phyloP scores from a whole-genome alignment of 2,113 vertebrate species.

The Vulpes ferrilata region DNA sequence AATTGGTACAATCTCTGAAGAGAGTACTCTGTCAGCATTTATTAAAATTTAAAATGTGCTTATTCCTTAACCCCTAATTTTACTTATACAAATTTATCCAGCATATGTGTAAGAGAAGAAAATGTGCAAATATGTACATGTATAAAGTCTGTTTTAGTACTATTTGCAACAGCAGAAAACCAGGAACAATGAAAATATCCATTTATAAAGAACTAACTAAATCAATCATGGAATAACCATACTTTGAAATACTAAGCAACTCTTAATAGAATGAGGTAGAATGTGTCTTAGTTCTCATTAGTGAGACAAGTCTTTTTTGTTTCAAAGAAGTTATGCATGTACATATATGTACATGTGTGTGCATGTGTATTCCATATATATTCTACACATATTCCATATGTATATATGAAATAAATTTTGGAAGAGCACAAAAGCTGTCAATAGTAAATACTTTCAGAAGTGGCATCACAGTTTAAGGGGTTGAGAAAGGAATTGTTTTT shows the following conservation, averaged over 20 bases:
- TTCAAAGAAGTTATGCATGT: neutral
- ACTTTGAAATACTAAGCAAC: neutral
- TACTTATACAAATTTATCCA: constrained; percentile 9
- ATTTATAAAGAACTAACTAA: neutral
- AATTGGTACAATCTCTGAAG: neutral
- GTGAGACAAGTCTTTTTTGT: neutral
- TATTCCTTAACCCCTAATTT: constrained; percentile 23
- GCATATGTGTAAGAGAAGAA: neutral
- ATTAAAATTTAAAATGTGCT: constrained; percentile 34
- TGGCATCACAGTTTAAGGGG: neutral
- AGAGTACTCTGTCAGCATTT: neutral
- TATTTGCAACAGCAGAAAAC: neutral
- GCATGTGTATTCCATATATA: too few relatives aligned
- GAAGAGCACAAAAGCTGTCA: neutral
- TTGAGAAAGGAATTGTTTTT: neutral
- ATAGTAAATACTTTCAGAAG: neutral
- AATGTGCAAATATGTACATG: neutral
- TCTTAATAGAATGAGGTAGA: neutral
- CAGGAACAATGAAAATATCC: neutral
- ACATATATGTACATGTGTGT: neutral
- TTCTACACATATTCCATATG: neutral
- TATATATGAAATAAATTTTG: neutral
- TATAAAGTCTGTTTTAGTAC: neutral
- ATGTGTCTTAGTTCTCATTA: neutral
- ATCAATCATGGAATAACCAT: neutral